Percentiles rank a stretch among this genome's conserved stretches.
These are phyloP conservation scores for Trichonephila clavata DNA, from an alignment of 1,140 invertebrate species.

Conservation along the genomic window DNA sequence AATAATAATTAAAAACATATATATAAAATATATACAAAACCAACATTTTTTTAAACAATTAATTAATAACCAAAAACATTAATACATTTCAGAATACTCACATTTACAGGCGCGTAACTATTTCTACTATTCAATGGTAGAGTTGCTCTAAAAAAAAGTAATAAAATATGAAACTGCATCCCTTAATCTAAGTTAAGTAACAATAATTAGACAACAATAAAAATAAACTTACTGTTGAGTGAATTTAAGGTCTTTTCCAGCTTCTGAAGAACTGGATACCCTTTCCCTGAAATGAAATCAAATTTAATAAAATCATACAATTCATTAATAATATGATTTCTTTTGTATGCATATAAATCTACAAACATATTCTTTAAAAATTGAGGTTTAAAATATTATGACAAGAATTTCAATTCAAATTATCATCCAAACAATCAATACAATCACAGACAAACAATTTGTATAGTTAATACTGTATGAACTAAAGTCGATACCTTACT, in stretches of 20 bases:
- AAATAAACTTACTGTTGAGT: conserved; percentile 61
- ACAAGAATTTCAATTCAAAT: no score
- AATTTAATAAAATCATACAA: background rate
- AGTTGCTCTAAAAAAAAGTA: conserved; percentile 52
- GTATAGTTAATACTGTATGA: no score
- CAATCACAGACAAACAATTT: no score
- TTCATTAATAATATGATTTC: background rate
- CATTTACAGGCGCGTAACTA: conserved; percentile 27
- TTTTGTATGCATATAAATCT: no score
- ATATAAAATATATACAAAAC: background rate
- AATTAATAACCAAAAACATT: background rate
- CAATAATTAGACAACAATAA: background rate
- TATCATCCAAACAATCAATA: no score
- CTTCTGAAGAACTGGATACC: conserved; percentile 22
- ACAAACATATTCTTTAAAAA: no score
- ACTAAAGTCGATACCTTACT: no score
- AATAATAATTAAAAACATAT: background rate
- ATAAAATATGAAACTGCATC: background rate
- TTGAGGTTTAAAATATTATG: no score
- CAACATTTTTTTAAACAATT: background rate
- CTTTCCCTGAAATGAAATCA: background rate
- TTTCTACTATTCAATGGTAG: conserved; percentile 42
- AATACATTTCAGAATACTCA: conserved; percentile 1
- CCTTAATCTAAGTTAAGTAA: no score
- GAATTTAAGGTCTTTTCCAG: conserved; percentile 54